phyloP scores from a whole-genome alignment of 2,888 invertebrate species.

The Acanthoscelides obtectus region DNA sequence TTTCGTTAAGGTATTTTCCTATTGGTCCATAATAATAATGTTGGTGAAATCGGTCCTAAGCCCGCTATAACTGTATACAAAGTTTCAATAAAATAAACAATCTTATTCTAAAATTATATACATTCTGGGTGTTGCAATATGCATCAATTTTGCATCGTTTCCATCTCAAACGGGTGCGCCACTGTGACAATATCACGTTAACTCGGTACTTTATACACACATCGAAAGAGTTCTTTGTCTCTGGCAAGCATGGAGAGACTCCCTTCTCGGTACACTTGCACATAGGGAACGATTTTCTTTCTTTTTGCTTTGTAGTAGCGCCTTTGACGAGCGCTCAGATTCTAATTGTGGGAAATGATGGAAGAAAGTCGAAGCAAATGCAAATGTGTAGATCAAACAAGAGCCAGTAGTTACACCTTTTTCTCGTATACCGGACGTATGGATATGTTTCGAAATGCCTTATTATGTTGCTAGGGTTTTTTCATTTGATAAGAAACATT shows the following conservation, averaged over 20 bases:
- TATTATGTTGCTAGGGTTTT: not conserved
- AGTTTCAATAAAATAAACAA: no score
- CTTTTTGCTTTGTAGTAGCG: not conserved
- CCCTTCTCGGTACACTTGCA: not conserved
- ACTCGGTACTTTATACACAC: not conserved
- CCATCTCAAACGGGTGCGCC: no score
- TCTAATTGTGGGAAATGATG: not conserved
- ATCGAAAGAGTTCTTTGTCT: not conserved
- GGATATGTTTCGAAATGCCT: not conserved
- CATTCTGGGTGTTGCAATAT: no score
- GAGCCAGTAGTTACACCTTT: not conserved
- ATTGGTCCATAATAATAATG: no score
- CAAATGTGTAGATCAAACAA: not conserved
- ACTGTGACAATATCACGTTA: not conserved
- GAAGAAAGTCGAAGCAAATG: not conserved
- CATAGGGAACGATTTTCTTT: not conserved
- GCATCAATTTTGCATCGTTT: no score
- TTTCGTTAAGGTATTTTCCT: no score
- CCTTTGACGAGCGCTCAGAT: not conserved
- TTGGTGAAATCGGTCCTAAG: no score
- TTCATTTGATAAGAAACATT: no score
- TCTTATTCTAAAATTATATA: no score
- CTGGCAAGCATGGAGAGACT: not conserved
- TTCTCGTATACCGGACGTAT: not conserved
- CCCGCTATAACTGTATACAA: no score